These are phyloP conservation scores for Odontamblyopus lacepedii DNA, from an alignment of 2,797 vertebrate genomes.

Conservation along the genomic window DNA sequence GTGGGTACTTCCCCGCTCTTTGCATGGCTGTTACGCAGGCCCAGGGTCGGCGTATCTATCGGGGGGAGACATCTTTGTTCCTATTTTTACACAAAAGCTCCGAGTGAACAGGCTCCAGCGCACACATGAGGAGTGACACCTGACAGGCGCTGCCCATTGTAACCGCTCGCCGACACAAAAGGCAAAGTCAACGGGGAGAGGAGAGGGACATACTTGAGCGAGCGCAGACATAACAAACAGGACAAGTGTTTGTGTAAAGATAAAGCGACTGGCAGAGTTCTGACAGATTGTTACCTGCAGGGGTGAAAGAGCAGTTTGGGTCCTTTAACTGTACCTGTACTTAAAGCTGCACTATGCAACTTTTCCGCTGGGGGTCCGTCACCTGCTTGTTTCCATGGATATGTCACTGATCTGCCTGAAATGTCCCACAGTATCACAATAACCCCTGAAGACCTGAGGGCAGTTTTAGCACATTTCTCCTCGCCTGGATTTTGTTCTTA, in stretches of 20 bases:
- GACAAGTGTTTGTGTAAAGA: constrained; percentile 61
- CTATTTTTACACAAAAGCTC: constrained; percentile 57
- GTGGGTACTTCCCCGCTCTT: constrained; percentile 70
- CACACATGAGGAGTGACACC: constrained; percentile 47
- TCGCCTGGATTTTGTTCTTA: no score
- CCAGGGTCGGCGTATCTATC: constrained; percentile 64
- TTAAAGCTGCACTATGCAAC: background rate
- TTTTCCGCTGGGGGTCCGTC: no score
- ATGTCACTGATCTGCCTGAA: no score
- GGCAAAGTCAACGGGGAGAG: constrained; percentile 6
- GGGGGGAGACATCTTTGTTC: constrained; percentile 61
- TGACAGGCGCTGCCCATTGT: constrained; percentile 35
- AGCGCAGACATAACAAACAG: constrained; percentile 36
- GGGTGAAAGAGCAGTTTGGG: background rate
- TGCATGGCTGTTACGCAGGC: constrained; percentile 74
- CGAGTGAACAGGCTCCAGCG: constrained; percentile 40
- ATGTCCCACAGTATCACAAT: no score
- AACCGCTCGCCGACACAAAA: constrained; percentile 15
- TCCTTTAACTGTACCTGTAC: background rate
- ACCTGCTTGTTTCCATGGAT: no score
- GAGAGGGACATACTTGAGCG: constrained; percentile 7
- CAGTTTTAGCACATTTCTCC: no score
- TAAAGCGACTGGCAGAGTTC: constrained; percentile 1
- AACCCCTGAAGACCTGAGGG: no score
- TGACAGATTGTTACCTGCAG: background rate